Evolutionary conservation across 2,888 invertebrate genomes (phyloP).

Genomic region (Corbicula japonica): DNA sequence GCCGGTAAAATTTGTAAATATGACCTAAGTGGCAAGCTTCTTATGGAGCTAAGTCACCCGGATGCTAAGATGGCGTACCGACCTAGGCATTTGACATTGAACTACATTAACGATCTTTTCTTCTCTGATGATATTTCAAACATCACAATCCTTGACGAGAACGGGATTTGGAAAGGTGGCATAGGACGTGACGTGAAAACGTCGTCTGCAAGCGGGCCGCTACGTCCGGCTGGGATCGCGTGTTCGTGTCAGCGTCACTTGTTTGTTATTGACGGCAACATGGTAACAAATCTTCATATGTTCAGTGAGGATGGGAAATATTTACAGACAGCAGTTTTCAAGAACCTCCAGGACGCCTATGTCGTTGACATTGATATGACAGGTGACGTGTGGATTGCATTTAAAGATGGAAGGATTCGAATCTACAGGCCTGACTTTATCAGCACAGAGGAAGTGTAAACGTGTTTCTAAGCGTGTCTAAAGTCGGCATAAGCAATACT

Average conservation of each 20-base stretch:
- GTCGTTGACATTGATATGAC: conserved; percentile 48
- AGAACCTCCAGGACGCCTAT: conserved; percentile 52
- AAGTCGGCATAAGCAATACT: too few relatives aligned
- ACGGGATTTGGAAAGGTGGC: conserved; percentile 60
- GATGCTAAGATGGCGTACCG: conserved; percentile 53
- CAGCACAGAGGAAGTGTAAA: too few relatives aligned
- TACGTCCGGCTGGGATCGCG: conserved; percentile 57
- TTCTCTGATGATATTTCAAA: conserved; percentile 59
- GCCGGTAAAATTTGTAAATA: conserved; percentile 51
- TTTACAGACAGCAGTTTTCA: conserved; percentile 57
- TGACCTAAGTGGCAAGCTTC: conserved; percentile 23
- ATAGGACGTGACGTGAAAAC: conserved; percentile 53
- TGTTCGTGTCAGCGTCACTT: conserved; percentile 56
- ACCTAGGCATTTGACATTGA: conserved; percentile 49
- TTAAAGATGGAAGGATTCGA: conserved; percentile 53
- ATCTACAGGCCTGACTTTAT: conserved; percentile 53
- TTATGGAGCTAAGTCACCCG: conserved; percentile 48
- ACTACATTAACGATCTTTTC: conserved; percentile 54
- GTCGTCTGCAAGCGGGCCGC: conserved; percentile 27
- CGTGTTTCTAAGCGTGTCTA: too few relatives aligned
- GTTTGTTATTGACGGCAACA: conserved; percentile 49
- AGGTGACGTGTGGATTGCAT: conserved; percentile 60
- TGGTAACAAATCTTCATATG: conserved; percentile 49
- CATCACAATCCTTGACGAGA: conserved; percentile 53
- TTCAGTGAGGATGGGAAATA: conserved; percentile 59